Percentiles rank a stretch among this genome's conserved stretches.
Evolutionary conservation across 1,140 invertebrate species (phyloP).

Genomic region (Penaeus vannamei): DNA sequence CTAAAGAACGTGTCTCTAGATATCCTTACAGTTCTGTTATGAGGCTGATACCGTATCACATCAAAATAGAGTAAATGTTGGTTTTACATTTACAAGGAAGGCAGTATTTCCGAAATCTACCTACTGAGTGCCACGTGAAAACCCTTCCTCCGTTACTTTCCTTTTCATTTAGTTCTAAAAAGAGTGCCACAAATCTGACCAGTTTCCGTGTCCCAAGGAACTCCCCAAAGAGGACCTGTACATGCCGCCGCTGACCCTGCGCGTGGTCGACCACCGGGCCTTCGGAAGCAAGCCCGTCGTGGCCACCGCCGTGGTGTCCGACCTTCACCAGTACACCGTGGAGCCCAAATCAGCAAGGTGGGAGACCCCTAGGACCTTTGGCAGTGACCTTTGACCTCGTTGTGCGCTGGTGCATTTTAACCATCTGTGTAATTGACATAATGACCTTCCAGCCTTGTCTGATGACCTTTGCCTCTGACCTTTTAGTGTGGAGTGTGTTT

Average conservation of each 20-base stretch:
- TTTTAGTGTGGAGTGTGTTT: no score
- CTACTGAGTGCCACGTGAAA: no score
- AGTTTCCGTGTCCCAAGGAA: conserved; percentile 70
- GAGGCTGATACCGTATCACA: no score
- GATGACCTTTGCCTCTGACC: no score
- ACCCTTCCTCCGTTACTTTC: no score
- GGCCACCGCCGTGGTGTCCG: conserved; percentile 72
- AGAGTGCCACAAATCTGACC: background rate
- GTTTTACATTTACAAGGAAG: no score
- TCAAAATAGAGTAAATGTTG: no score
- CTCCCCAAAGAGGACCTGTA: conserved; percentile 74
- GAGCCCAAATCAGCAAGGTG: conserved; percentile 68
- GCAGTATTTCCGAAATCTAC: no score
- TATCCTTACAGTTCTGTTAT: no score
- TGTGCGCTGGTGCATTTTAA: background rate
- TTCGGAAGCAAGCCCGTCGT: conserved; percentile 75
- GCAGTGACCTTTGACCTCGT: background rate
- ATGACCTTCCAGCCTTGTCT: no score
- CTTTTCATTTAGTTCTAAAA: no score
- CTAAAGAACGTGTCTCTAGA: no score
- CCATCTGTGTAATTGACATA: background rate
- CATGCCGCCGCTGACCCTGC: conserved; percentile 74
- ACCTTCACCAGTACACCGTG: conserved; percentile 72
- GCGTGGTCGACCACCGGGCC: conserved; percentile 73
- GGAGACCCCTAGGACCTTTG: background rate